Evolutionary conservation across 92 coral and sea anemone species (phyloP).

Genomic region (Siderastrea radians): DNA sequence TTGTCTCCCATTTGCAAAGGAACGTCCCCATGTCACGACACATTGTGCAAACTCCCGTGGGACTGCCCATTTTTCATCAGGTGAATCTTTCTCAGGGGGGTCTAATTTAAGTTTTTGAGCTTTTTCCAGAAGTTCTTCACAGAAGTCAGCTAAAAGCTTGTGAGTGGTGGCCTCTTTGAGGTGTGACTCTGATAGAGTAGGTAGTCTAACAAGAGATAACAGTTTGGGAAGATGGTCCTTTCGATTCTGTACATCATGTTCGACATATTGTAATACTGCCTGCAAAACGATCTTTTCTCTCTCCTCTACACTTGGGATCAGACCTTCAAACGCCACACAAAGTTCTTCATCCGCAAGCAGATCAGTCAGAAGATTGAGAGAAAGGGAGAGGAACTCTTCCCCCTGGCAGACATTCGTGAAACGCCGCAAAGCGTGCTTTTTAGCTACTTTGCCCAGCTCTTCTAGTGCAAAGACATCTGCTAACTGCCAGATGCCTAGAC

Average conservation of each 20-base stretch:
- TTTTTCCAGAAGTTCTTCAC: slow-evolving; percentile 46
- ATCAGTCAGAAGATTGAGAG: slow-evolving; percentile 54
- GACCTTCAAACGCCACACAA: slow-evolving; percentile 66
- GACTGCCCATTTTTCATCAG: slow-evolving; percentile 55
- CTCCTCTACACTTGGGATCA: slow-evolving; percentile 70
- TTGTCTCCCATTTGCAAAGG: slow-evolving; percentile 64
- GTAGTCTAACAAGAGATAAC: slow-evolving; percentile 68
- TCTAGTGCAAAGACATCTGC: slow-evolving; percentile 72
- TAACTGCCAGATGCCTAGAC: slow-evolving; percentile 66
- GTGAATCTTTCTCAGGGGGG: slow-evolving; percentile 20
- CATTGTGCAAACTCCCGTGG: slow-evolving; percentile 74
- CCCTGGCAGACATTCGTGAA: slow-evolving; percentile 63
- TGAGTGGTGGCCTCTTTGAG: slow-evolving; percentile 51
- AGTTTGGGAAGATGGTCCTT: slow-evolving; percentile 56
- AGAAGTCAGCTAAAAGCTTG: slow-evolving; percentile 19
- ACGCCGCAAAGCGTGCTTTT: slow-evolving; percentile 53
- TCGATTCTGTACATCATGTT: slow-evolving; percentile 64
- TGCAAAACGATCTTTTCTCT: slow-evolving; percentile 82
- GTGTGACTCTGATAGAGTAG: slow-evolving; percentile 61
- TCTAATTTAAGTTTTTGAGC: slow-evolving; percentile 47
- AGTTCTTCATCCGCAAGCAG: slow-evolving; percentile 70
- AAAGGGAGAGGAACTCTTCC: slow-evolving; percentile 76
- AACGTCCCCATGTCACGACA: slow-evolving; percentile 57
- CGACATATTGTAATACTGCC: slow-evolving; percentile 66
- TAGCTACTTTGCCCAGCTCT: slow-evolving; percentile 55